Evolutionary conservation across 2,888 invertebrate genomes (phyloP).

Genomic region (Pristionchus japonicus): DNA sequence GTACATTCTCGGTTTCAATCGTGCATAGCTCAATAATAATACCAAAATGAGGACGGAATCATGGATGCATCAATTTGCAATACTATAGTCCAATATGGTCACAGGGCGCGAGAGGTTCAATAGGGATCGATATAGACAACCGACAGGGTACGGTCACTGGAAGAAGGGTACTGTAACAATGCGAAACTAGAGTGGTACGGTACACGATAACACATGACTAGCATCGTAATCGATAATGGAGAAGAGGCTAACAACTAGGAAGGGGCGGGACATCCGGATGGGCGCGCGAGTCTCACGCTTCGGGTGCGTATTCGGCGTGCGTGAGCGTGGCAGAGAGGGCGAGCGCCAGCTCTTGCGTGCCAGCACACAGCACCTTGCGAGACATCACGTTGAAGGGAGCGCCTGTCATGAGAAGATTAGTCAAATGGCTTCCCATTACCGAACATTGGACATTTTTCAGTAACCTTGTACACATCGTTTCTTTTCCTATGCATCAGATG

Average conservation of each 20-base stretch:
- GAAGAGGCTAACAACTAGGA: not conserved
- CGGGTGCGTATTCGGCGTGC: conserved; percentile 70
- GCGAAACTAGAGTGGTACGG: not conserved
- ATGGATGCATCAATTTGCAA: not conserved
- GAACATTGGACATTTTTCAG: not conserved
- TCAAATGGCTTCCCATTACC: not conserved
- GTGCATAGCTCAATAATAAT: conserved; percentile 3
- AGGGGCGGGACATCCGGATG: not conserved
- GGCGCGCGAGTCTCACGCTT: conserved; percentile 51
- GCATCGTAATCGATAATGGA: not conserved
- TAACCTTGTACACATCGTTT: too few relatives aligned
- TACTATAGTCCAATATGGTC: conserved; percentile 19
- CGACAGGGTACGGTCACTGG: conserved; percentile 20
- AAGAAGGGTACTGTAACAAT: not conserved
- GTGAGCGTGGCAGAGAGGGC: conserved; percentile 64
- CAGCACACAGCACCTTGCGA: conserved; percentile 69
- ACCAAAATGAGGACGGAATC: not conserved
- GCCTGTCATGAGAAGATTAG: conserved; percentile 51
- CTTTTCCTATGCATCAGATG: too few relatives aligned
- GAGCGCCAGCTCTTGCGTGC: conserved; percentile 66
- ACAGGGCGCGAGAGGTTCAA: not conserved
- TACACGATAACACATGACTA: not conserved
- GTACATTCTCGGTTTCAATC: not conserved
- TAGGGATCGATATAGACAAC: not conserved
- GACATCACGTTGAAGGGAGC: conserved; percentile 69